Evolutionary conservation across 2,113 vertebrate species (phyloP), one percentile per base, ranked within the genome.

Genomic region (Indicator maculatus): DNA sequence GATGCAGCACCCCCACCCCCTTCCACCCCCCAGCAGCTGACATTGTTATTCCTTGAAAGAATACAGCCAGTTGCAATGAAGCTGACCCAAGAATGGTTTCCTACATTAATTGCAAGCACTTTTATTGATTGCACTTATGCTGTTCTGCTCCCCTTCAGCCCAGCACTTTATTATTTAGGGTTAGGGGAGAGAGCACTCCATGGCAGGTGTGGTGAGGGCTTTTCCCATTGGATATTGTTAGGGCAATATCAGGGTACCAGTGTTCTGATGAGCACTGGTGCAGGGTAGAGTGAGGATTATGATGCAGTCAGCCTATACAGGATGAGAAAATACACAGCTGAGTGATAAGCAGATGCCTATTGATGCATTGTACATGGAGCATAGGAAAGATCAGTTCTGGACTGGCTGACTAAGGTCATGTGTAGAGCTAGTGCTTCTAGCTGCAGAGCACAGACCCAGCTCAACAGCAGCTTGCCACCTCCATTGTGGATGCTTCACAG

Each of bases 71-170:
- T 96, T 93, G 83, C 92, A 95, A 88, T 95, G 88, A 97, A 86
- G 85, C 88, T 95, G 96, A 89, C 96, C 95, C 93, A 96, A 97
- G 96, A 96, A 96, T 95, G 93, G 92, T 95, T 97, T 97, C 97
- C 95, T 98, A 96, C 97, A 77, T 95, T 87, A 98, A 97, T 79
- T 97, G 93, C 97, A 97, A 97, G 97, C 97, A 98, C 98, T 98
- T 98, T 97, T 96, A 95, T 93, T 97, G 95, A 96, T 97, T 97
- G 97, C 96, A 97, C 97, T 97, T 96, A 93, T 95, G 87, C 92
- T 96, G 96, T 81, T 96, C 89, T 97, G 93, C 96, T 97, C 94
- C 93, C 81, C 95, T 95, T 96, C 92, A 93, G 96, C 93, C 96
- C 74, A 85, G 96, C 95, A 96, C 96, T 95, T 98, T 93, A 97